Conservation (phyloP, 2,797 vertebrate genomes). For the Serranus cabrilla region DNA sequence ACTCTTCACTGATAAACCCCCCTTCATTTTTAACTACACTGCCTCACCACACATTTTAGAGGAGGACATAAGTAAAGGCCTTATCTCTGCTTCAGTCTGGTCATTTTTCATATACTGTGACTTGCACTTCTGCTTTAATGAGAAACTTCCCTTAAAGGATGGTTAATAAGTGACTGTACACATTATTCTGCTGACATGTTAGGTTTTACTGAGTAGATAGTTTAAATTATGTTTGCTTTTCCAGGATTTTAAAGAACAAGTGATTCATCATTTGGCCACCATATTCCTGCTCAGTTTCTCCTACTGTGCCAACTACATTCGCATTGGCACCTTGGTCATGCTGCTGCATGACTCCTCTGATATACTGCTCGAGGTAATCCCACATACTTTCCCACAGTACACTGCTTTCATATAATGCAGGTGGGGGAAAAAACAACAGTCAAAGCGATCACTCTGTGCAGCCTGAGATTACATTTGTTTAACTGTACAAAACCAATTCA, state of each 20-base stretch:
- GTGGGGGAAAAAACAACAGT: neutral
- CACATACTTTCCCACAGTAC: neutral
- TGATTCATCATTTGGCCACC: constrained; percentile 95
- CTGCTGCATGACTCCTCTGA: constrained; percentile 94
- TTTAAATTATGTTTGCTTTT: constrained; percentile 11
- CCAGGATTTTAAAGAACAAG: constrained; percentile 96
- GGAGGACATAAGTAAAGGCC: neutral
- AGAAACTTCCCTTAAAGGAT: neutral
- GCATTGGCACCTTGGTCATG: constrained; percentile 94
- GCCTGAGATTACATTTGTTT: neutral
- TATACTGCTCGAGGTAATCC: constrained; percentile 91
- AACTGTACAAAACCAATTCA: neutral
- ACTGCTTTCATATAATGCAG: neutral
- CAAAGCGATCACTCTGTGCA: too few relatives aligned
- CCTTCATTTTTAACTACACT: neutral
- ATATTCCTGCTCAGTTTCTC: constrained; percentile 96
- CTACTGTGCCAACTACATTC: constrained; percentile 94
- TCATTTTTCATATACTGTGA: constrained; percentile 8
- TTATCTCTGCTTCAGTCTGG: neutral
- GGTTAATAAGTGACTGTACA: constrained; percentile 35
- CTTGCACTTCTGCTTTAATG: constrained; percentile 26
- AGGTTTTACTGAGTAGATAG: neutral
- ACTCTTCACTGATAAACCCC: neutral
- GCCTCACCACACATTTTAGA: constrained; percentile 2
- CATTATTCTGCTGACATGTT: constrained; percentile 5